phyloP scores from a whole-genome alignment of 92 coral and sea anemone species.

The Porites divaricata region DNA sequence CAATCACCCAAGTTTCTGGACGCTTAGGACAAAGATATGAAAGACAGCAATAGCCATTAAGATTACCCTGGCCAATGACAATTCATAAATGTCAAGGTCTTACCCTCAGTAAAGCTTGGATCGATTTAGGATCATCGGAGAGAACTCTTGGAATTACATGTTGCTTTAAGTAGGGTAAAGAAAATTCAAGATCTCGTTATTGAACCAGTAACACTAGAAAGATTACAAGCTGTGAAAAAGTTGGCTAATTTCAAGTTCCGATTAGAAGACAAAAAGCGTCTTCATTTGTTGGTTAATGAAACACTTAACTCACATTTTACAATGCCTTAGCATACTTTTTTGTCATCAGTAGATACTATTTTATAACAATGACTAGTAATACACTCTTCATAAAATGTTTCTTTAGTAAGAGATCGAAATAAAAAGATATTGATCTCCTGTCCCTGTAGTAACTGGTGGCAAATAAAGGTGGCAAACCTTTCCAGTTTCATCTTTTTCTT shows the following conservation, averaged over 20 bases:
- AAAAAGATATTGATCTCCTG: slow-evolving; percentile 1
- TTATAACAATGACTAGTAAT: not conserved
- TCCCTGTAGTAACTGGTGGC: slow-evolving; percentile 23
- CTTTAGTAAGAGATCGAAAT: slow-evolving; percentile 20
- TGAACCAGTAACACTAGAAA: slow-evolving; percentile 37
- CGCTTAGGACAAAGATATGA: slow-evolving; percentile 43
- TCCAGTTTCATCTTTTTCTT: slow-evolving; percentile 2
- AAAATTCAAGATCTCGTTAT: slow-evolving; percentile 42
- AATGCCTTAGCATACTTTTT: not conserved
- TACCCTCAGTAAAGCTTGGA: slow-evolving; percentile 57
- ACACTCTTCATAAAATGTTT: slow-evolving; percentile 3
- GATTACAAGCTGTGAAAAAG: slow-evolving; percentile 37
- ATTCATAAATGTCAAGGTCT: slow-evolving; percentile 65
- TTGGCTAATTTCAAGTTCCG: slow-evolving; percentile 14
- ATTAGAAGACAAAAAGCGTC: too few relatives aligned
- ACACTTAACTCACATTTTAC: too few relatives aligned
- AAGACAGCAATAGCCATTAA: slow-evolving; percentile 59
- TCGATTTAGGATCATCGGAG: slow-evolving; percentile 60
- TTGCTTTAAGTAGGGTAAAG: slow-evolving; percentile 59
- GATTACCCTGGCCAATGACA: slow-evolving; percentile 66
- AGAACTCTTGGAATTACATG: slow-evolving; percentile 59
- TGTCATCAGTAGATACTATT: not conserved
- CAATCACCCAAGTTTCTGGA: slow-evolving; percentile 45
- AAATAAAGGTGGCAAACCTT: slow-evolving; percentile 9
- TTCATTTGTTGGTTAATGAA: too few relatives aligned